phyloP scores from a whole-genome alignment of 1,140 invertebrate genomes.

The Lordiphosa stackelbergi region DNA sequence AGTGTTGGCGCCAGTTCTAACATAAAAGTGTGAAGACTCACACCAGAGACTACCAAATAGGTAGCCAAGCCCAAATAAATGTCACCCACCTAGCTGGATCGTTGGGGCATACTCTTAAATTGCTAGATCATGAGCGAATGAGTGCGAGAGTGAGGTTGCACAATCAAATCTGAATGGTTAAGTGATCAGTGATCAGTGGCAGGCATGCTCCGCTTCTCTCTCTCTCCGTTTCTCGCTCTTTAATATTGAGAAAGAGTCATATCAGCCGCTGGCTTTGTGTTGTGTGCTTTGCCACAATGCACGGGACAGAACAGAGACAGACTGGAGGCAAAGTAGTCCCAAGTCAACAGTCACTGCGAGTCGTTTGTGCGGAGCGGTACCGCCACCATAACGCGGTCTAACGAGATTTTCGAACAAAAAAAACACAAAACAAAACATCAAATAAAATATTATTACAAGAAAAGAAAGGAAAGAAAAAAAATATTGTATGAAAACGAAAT shows the following conservation, averaged over 20 bases:
- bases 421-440: constrained; percentile 4
- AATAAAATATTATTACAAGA: not conserved
- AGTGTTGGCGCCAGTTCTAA: constrained; percentile 31
- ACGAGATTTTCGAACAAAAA: constrained; percentile 20
- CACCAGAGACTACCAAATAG: constrained; percentile 19
- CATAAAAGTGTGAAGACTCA: constrained; percentile 25
- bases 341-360: constrained; percentile 5
- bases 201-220: not conserved
- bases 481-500: not conserved
- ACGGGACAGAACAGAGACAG: not conserved
- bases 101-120: too few relatives aligned
- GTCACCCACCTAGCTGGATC: not conserved
- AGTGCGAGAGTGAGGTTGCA: not conserved
- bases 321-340: constrained; percentile 4
- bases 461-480: constrained; percentile 23
- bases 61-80: constrained; percentile 19
- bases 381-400: constrained; percentile 11
- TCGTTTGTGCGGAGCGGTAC: constrained; percentile 6
- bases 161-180: too few relatives aligned
- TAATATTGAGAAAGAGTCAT: too few relatives aligned
- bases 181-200: too few relatives aligned
- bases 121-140: not conserved
- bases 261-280: too few relatives aligned
- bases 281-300: too few relatives aligned
- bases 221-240: too few relatives aligned